phyloP scores from a whole-genome alignment of 1,140 invertebrate species.

The Mamestra configurata region DNA sequence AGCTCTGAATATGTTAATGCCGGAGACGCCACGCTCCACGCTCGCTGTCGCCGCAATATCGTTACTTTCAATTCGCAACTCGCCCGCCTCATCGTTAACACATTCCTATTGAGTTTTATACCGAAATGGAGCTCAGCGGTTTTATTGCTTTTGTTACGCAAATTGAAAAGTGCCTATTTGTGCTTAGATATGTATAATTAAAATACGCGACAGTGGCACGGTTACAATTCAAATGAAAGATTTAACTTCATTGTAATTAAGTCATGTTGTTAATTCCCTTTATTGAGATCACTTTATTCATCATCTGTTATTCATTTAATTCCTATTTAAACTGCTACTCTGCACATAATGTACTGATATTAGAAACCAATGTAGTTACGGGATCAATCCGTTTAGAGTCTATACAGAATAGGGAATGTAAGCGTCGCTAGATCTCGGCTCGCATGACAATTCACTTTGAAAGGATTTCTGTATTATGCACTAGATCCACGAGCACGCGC shows the following conservation, averaged over 20 bases:
- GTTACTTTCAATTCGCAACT: conserved; percentile 61
- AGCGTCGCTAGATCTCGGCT: conserved; percentile 39
- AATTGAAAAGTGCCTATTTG: conserved; percentile 47
- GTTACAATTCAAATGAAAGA: not conserved
- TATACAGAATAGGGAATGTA: conserved; percentile 9
- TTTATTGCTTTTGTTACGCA: conserved; percentile 50
- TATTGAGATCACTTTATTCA: not conserved
- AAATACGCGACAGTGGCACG: conserved; percentile 2
- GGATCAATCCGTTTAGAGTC: conserved; percentile 14
- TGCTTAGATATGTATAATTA: conserved; percentile 26
- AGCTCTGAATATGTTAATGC: conserved; percentile 80
- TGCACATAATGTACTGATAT: not conserved
- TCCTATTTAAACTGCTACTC: not conserved
- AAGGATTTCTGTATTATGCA: conserved; percentile 44
- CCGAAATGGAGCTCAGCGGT: conserved; percentile 41
- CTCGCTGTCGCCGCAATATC: conserved; percentile 54
- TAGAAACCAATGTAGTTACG: not conserved
- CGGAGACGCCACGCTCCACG: conserved; percentile 45
- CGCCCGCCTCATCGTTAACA: conserved; percentile 58
- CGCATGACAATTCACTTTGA: conserved; percentile 48
- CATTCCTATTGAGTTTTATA: conserved; percentile 62
- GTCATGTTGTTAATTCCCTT: not conserved
- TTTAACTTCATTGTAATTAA: not conserved
- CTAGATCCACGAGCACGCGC: conserved; percentile 21
- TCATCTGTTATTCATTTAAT: not conserved